Percentiles rank a stretch among this genome's conserved stretches.
These are phyloP conservation scores for Drosophila dives DNA, from an alignment of 2,888 invertebrate species.

Conservation along the genomic window DNA sequence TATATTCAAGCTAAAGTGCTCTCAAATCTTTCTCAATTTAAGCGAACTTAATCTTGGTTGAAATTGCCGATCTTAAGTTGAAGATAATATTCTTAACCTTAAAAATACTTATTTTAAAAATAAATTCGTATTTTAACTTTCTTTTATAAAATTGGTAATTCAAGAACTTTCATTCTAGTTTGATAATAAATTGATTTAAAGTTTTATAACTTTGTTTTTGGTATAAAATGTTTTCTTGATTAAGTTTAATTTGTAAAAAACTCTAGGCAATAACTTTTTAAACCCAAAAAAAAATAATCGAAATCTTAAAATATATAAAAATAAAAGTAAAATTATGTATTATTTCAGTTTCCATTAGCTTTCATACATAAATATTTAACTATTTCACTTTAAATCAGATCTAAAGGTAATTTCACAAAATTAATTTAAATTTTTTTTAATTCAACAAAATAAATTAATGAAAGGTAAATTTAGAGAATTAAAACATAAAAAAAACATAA, in stretches of 20 bases:
- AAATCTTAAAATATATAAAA: not conserved
- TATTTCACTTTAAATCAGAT: not conserved
- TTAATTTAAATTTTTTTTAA: no score
- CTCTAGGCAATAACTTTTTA: not conserved
- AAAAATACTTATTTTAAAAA: not conserved
- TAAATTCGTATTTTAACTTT: rapidly evolving
- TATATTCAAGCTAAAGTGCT: not conserved
- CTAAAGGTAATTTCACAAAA: no score
- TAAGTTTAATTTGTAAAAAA: not conserved
- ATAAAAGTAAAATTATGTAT: rapidly evolving
- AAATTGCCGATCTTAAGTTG: not conserved
- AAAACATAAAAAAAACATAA: not conserved
- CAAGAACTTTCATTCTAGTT: not conserved
- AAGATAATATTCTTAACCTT: not conserved
- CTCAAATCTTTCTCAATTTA: not conserved
- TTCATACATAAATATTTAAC: not conserved
- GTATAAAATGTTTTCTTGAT: not conserved
- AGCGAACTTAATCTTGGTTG: not conserved
- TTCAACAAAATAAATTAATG: not conserved
- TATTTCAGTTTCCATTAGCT: not conserved
- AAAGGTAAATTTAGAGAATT: not conserved
- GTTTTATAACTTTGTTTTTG: not conserved
- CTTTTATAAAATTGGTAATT: not conserved
- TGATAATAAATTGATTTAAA: not conserved
- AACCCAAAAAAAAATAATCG: not conserved